Evolutionary conservation across 2,888 invertebrate genomes (phyloP).

Genomic region (Thymelicus sylvestris): DNA sequence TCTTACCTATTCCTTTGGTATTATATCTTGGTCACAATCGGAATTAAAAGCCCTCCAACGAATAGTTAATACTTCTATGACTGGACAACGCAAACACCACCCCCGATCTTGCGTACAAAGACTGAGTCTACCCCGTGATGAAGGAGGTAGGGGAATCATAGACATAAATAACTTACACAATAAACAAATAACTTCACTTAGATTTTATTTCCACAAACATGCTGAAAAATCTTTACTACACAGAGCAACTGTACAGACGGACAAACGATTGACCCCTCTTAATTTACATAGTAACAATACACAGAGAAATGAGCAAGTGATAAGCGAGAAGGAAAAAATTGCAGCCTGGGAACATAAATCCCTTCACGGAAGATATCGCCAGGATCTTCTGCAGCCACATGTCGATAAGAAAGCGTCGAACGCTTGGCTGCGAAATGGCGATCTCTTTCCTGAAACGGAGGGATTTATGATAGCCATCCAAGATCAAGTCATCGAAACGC

Average conservation of each 20-base stretch:
- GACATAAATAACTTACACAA: constrained; percentile 43
- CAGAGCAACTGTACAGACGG: constrained; percentile 3
- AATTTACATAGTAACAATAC: constrained; percentile 12
- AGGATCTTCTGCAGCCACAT: too few relatives aligned
- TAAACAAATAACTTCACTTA: constrained; percentile 39
- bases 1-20: constrained; percentile 46
- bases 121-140: constrained; percentile 37
- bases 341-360: constrained; percentile 32
- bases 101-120: constrained; percentile 41
- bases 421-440: constrained; percentile 33
- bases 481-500: constrained; percentile 29
- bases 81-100: constrained; percentile 43
- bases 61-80: constrained; percentile 36
- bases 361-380: constrained; percentile 23
- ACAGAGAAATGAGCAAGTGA: constrained; percentile 12
- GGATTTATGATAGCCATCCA: constrained; percentile 36
- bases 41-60: constrained; percentile 41
- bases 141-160: constrained; percentile 44
- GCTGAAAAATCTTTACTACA: constrained; percentile 31
- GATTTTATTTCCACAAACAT: constrained; percentile 36
- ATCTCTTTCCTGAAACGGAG: constrained; percentile 36
- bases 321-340: constrained; percentile 13
- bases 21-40: constrained; percentile 42
- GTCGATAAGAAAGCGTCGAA: constrained; percentile 25
- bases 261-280: constrained; percentile 30